Evolutionary conservation across 2,888 invertebrate genomes (phyloP).

Genomic region (Saturnia pavonia): DNA sequence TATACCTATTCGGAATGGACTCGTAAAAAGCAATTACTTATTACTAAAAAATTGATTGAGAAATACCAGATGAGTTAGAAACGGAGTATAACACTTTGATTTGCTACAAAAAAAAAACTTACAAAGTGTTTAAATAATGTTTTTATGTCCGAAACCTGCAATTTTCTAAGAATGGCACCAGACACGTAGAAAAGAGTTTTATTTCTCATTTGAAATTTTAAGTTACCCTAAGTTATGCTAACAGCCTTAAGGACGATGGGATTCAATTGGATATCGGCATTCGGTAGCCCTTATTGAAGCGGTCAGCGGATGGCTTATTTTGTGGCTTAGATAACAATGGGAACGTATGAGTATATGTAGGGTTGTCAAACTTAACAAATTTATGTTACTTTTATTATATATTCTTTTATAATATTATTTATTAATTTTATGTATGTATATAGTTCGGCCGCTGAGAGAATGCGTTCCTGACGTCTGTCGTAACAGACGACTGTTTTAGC

Average conservation of each 20-base stretch:
- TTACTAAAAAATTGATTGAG: too few relatives aligned
- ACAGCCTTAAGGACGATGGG: constrained; percentile 26
- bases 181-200: neutral
- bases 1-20: neutral
- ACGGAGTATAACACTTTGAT: too few relatives aligned
- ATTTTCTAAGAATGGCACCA: neutral
- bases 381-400: neutral
- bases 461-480: too few relatives aligned
- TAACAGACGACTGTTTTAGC: too few relatives aligned
- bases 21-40: too few relatives aligned
- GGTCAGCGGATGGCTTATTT: constrained; percentile 59
- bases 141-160: neutral
- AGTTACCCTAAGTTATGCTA: constrained; percentile 24
- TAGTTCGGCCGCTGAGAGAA: too few relatives aligned
- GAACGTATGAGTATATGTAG: constrained; percentile 30
- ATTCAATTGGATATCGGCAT: constrained; percentile 63
- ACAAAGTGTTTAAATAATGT: neutral
- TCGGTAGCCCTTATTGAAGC: constrained; percentile 38
- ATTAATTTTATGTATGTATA: too few relatives aligned
- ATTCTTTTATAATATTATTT: too few relatives aligned
- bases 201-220: constrained; percentile 21
- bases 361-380: constrained; percentile 38
- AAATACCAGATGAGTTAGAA: too few relatives aligned
- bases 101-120: too few relatives aligned
- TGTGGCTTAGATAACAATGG: constrained; percentile 66